These are phyloP conservation scores for Xiphophorus birchmanni DNA, from an alignment of 2,797 vertebrate genomes.

Conservation along the genomic window DNA sequence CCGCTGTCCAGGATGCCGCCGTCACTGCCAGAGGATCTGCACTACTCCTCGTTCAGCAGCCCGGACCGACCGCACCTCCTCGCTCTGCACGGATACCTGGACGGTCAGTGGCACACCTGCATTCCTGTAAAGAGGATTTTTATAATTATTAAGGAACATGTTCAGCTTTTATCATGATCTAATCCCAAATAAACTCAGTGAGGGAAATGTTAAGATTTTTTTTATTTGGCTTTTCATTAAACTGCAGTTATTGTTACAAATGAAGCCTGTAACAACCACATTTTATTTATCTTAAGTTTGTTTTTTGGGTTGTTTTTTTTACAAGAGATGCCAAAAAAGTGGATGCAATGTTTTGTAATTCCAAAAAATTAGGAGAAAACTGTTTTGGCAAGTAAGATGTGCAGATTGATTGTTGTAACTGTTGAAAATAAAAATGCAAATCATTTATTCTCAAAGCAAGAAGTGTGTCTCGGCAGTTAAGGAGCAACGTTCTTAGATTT, in stretches of 20 bases:
- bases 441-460: neutral
- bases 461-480: neutral
- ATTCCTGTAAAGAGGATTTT: neutral
- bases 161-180: neutral
- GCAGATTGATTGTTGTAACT: neutral
- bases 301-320: too few species aligned
- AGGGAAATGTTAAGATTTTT: neutral
- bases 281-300: neutral
- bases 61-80: constrained; percentile 95
- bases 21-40: constrained; percentile 91
- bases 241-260: neutral
- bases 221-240: neutral
- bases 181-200: too few species aligned
- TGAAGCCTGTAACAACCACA: neutral
- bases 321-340: neutral
- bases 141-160: neutral
- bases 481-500: neutral
- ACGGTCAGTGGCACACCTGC: constrained; percentile 84
- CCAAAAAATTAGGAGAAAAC: neutral
- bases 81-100: constrained; percentile 96
- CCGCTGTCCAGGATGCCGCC: constrained; percentile 92
- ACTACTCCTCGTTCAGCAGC: constrained; percentile 95
- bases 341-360: neutral
- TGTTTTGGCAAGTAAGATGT: neutral
- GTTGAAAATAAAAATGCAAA: neutral